Conservation (phyloP, 1,140 invertebrate genomes). For the Trichonephila clavipes region DNA sequence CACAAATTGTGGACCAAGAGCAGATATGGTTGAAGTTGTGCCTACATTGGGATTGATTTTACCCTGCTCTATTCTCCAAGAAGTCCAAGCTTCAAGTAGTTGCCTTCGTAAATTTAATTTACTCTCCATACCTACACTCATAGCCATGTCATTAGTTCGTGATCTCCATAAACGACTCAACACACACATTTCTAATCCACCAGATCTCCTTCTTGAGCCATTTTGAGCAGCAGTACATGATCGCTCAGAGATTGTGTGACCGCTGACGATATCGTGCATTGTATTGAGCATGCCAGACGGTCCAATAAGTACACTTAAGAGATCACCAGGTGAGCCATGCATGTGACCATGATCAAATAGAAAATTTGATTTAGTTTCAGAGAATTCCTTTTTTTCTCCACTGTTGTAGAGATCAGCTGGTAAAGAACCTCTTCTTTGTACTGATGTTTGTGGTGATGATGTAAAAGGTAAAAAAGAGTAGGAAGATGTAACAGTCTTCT, state of each 20-base stretch:
- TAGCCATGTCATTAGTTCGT: constrained; percentile 52
- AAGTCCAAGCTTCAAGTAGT: constrained; percentile 38
- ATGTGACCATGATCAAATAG: constrained; percentile 56
- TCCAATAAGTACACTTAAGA: constrained; percentile 75
- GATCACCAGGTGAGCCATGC: constrained; percentile 59
- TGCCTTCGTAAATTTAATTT: constrained; percentile 59
- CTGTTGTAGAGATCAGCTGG: constrained; percentile 70
- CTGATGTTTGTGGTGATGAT: constrained; percentile 42
- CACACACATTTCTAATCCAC: constrained; percentile 74
- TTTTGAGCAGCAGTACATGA: constrained; percentile 31
- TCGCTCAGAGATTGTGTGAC: constrained; percentile 43
- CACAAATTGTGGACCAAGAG: constrained; percentile 35
- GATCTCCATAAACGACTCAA: constrained; percentile 76
- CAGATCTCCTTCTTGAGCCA: constrained; percentile 74
- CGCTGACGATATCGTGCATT: constrained; percentile 64
- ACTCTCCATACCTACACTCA: constrained; percentile 30
- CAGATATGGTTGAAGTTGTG: constrained; percentile 59
- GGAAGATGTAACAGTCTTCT: constrained; percentile 50
- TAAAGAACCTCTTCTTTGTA: constrained; percentile 74
- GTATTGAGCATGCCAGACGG: constrained; percentile 64
- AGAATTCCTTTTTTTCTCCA: constrained; percentile 28
- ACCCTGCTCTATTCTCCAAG: constrained; percentile 48
- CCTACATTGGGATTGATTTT: constrained; percentile 11
- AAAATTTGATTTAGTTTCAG: constrained; percentile 40
- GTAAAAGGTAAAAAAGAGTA: constrained; percentile 50